phyloP scores from a whole-genome alignment of 1,140 invertebrate genomes.

The Phthorimaea operculella region DNA sequence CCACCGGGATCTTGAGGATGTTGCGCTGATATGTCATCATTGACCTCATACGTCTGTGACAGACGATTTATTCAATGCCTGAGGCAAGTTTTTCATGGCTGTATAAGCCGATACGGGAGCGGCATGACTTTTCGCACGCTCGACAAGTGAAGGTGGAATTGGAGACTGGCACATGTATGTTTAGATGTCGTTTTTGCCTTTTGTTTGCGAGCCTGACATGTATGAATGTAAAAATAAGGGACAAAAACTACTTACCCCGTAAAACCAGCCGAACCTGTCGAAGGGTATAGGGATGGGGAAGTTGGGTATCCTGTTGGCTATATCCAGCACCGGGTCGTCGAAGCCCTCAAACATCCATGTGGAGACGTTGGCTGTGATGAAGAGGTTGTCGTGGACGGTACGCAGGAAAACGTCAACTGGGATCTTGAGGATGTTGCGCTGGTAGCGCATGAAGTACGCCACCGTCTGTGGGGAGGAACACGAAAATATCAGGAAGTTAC shows the following conservation, averaged over 20 bases:
- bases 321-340: slow-evolving; percentile 73
- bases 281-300: slow-evolving; percentile 71
- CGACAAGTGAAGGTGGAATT: no score
- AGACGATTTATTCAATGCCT: no score
- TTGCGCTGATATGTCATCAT: no score
- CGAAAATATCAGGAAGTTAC: background rate
- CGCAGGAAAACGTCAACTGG: slow-evolving; percentile 68
- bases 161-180: no score
- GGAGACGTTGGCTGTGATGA: slow-evolving; percentile 72
- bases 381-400: slow-evolving; percentile 64
- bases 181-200: no score
- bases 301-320: slow-evolving; percentile 70
- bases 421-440: slow-evolving; percentile 53
- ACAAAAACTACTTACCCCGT: slow-evolving; percentile 44
- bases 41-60: no score
- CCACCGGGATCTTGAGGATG: no score
- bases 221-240: no score
- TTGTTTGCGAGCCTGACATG: no score
- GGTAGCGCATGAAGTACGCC: slow-evolving; percentile 68
- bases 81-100: no score
- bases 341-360: slow-evolving; percentile 79
- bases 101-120: no score
- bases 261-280: slow-evolving; percentile 83
- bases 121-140: no score
- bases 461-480: slow-evolving; percentile 69